These are phyloP conservation scores for Nycticryphes semicollaris DNA, from an alignment of 2,113 vertebrate genomes.

Conservation along the genomic window DNA sequence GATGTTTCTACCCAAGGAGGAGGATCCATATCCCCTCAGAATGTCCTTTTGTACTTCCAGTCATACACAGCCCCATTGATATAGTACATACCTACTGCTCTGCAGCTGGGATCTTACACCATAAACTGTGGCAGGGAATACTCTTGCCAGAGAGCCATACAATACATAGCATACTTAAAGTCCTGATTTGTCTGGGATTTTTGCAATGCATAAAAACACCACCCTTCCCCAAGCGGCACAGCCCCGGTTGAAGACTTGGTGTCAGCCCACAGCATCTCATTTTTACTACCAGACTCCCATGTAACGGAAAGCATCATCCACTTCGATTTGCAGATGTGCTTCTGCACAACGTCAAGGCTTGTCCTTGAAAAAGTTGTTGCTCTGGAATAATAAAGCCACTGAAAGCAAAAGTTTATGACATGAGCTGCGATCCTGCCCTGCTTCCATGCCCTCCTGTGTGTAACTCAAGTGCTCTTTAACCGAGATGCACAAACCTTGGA, in stretches of 20 bases:
- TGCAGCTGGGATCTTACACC: neutral
- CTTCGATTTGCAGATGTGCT: neutral
- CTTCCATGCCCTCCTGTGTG: neutral
- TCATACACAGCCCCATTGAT: neutral
- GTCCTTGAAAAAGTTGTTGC: neutral
- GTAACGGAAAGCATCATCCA: neutral
- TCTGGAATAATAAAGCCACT: neutral
- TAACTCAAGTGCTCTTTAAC: neutral
- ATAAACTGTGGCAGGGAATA: neutral
- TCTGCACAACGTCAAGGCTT: neutral
- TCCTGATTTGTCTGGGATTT: neutral
- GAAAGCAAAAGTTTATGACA: neutral
- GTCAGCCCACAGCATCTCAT: neutral
- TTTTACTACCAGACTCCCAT: neutral
- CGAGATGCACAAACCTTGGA: neutral
- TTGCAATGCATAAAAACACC: neutral
- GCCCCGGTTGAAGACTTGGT: neutral
- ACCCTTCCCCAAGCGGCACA: neutral
- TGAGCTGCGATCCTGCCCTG: neutral
- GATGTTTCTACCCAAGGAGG: neutral
- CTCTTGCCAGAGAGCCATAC: neutral
- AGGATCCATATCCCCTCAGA: neutral
- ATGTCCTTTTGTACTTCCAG: neutral
- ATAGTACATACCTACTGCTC: neutral
- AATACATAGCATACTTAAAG: no score